Evolutionary conservation across 1,140 invertebrate species (phyloP).

Genomic region (Maniola jurtina): DNA sequence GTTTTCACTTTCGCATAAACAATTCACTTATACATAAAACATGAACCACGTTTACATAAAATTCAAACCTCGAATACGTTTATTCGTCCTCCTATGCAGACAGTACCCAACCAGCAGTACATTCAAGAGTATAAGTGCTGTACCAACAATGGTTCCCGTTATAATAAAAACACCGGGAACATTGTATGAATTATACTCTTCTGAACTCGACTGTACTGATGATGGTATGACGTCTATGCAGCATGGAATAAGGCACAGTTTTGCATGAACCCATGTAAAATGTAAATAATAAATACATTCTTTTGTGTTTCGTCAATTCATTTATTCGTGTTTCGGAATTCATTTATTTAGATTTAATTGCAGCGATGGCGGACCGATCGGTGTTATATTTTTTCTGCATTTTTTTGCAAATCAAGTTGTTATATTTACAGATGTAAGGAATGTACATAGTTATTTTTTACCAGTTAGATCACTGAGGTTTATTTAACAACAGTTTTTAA

Average conservation of each 20-base stretch:
- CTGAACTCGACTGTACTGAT: conserved; percentile 75
- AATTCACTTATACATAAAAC: conserved; percentile 26
- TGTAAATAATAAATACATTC: conserved; percentile 4
- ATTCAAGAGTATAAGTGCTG: conserved; percentile 87
- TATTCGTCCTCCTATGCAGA: conserved; percentile 87
- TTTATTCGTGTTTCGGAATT: conserved; percentile 15
- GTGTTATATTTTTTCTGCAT: conserved; percentile 2
- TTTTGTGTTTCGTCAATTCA: background rate
- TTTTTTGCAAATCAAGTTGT: conserved; percentile 3
- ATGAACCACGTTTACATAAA: conserved; percentile 11
- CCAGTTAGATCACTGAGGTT: background rate
- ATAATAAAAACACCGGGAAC: conserved; percentile 76
- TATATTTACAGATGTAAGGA: background rate
- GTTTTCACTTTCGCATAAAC: conserved; percentile 3
- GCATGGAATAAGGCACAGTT: conserved; percentile 43
- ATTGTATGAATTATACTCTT: conserved; percentile 71
- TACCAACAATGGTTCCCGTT: conserved; percentile 77
- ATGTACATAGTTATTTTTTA: no score
- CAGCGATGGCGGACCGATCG: conserved; percentile 4
- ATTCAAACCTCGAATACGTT: conserved; percentile 82
- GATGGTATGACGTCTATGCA: conserved; percentile 61
- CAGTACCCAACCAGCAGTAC: conserved; percentile 93
- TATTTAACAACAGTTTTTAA: no score
- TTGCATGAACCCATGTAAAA: conserved; percentile 4
- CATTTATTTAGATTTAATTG: conserved; percentile 19